Base-by-base conservation (phyloP, 2,797 vertebrate species). In the Sebastes hubbsi region DNA sequence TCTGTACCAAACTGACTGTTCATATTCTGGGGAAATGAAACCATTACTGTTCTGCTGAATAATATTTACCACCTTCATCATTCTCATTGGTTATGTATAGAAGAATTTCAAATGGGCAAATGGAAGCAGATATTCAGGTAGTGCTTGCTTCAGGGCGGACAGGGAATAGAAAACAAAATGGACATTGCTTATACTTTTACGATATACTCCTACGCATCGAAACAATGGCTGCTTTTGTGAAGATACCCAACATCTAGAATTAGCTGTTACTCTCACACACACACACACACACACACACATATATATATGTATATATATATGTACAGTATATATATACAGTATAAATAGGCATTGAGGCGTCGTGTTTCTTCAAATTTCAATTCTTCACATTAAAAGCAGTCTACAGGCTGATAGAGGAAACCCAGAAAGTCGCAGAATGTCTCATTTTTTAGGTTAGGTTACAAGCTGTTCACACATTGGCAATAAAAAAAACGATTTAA, bases 11-110 rank as follows among this genome's bases (percentile, higher is more conserved):
- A 75, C 69, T 72, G 72, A 73, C 75, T 71, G 58, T 58, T 86
- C 60, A 11, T 77, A 81, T 91, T 91, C 81, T 77, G 65, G 12
- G 25, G 74, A 91, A 92, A 88, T 84, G 72, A 89, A 91, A 92
- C 88, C 72, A 81, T 79, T 58, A 70, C 54, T 62, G 36, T 54
- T 12, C 71, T 22, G 52, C 52, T 83, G 78, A 89, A 83, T 75
- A 72, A 75, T 62, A 78, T 84, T 71, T 36, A 81, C 55, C 61
- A 78, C 59, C 61, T 75, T 56, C 52, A 30, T 68, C 62, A 52
- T 78, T 58, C 38, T 60, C 58, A 61, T 68, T 49, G 22, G 11
- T 54, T 74, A 54, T 72, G 36, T 72, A 25, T 46, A 9, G 38
- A 74, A 18, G 52, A 42, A 65, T 68, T 55, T 34, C 34, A 75